phyloP scores from a whole-genome alignment of 2,888 invertebrate species.

The Endomychus coccineus region DNA sequence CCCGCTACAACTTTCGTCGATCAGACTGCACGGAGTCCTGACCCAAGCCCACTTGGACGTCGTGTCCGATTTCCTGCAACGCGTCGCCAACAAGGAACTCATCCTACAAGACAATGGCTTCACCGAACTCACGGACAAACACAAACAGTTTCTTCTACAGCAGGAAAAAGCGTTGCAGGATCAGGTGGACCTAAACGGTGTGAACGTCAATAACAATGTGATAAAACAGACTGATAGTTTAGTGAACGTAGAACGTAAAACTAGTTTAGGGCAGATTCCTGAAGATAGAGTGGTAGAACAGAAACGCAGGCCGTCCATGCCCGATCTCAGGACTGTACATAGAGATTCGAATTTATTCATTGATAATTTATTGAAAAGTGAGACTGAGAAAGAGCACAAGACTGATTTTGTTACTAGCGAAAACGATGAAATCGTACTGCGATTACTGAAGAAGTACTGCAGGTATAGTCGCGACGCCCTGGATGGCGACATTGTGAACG shows the following conservation, averaged over 20 bases:
- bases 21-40: constrained; percentile 57
- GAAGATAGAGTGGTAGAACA: constrained; percentile 34
- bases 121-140: constrained; percentile 40
- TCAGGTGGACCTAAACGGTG: constrained; percentile 14
- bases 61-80: constrained; percentile 56
- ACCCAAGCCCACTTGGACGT: constrained; percentile 60
- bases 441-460: constrained; percentile 42
- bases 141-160: constrained; percentile 35
- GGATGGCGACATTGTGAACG: constrained; percentile 39
- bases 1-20: constrained; percentile 59
- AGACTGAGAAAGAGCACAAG: constrained; percentile 31
- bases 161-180: constrained; percentile 22
- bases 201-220: constrained; percentile 26
- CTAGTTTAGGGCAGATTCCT: constrained; percentile 34
- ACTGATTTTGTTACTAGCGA: constrained; percentile 35
- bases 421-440: constrained; percentile 42
- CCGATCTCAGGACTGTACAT: constrained; percentile 33
- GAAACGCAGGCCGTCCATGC: constrained; percentile 33
- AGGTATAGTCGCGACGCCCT: constrained; percentile 41
- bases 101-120: constrained; percentile 49
- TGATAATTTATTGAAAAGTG: constrained; percentile 40
- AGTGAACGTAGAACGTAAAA: constrained; percentile 26
- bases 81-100: constrained; percentile 57
- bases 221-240: constrained; percentile 29
- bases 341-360: constrained; percentile 39